phyloP scores from a whole-genome alignment of 2,888 invertebrate species.

The Drosophila cyrtoloma region DNA sequence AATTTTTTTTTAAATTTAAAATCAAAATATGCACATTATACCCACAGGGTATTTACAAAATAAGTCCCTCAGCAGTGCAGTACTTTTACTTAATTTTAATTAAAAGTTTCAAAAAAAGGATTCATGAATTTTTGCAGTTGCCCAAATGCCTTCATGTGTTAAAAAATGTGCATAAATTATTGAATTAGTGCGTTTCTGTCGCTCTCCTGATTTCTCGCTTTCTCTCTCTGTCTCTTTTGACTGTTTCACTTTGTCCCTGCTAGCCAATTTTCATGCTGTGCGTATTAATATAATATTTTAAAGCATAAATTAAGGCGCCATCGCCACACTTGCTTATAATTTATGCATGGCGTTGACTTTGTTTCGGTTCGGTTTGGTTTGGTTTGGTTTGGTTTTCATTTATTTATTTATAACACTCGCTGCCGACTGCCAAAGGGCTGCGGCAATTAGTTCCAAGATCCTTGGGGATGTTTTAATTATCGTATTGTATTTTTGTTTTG shows the following conservation, averaged over 20 bases:
- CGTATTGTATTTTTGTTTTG: conserved; percentile 56
- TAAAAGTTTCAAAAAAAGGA: conserved; percentile 53
- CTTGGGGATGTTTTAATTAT: conserved; percentile 71
- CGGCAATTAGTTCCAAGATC: conserved; percentile 65
- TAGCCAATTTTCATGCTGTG: conserved; percentile 63
- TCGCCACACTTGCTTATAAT: conserved; percentile 63
- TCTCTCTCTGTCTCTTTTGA: conserved; percentile 6
- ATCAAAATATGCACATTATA: not conserved
- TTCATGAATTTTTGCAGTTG: conserved; percentile 43
- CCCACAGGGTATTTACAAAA: conserved; percentile 21
- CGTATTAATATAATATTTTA: conserved; percentile 68
- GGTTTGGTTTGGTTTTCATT: conserved; percentile 51
- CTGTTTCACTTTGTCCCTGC: conserved; percentile 1
- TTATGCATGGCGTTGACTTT: conserved; percentile 69
- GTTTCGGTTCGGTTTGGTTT: conserved; percentile 35
- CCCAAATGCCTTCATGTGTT: conserved; percentile 60
- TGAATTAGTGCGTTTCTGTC: conserved; percentile 73
- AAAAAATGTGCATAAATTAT: conserved; percentile 82
- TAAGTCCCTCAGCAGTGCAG: not conserved
- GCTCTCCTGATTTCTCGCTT: conserved; percentile 26
- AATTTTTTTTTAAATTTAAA: not conserved
- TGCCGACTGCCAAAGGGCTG: conserved; percentile 62
- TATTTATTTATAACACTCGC: conserved; percentile 67
- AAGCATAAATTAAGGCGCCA: conserved; percentile 73
- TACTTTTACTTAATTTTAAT: conserved; percentile 56